A percentile compares a stretch with the other conserved stretches of the same genome.
Conservation (phyloP, 2,113 vertebrate species). For the Hyaena hyaena region DNA sequence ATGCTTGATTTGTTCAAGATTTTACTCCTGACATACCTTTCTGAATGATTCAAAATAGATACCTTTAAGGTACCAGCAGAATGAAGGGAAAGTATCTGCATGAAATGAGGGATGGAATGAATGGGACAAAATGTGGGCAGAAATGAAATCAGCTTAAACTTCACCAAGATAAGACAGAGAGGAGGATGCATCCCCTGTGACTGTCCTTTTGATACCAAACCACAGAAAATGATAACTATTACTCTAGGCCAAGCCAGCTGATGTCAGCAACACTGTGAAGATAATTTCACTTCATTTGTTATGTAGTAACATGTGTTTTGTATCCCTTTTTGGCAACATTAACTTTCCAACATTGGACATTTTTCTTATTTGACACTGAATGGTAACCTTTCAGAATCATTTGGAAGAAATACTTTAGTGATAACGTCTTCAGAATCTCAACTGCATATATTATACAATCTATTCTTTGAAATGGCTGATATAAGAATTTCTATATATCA, state of each 20-base stretch:
- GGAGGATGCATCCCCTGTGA: background rate
- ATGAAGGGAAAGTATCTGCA: background rate
- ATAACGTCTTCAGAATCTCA: background rate
- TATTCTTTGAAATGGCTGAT: background rate
- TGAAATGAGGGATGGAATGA: background rate
- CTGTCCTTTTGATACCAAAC: background rate
- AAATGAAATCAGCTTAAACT: background rate
- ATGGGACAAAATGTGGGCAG: background rate
- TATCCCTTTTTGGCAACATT: background rate
- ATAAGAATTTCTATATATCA: background rate
- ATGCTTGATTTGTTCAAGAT: background rate
- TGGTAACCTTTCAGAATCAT: background rate
- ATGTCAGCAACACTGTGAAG: background rate
- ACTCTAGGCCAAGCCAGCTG: background rate
- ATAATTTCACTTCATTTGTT: background rate
- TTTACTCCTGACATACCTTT: background rate
- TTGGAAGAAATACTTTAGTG: background rate
- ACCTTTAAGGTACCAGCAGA: background rate
- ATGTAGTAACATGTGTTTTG: background rate
- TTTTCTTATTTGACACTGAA: background rate
- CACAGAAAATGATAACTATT: background rate
- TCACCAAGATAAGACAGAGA: background rate
- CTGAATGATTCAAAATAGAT: background rate
- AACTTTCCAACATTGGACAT: background rate
- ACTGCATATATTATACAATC: background rate